Evolutionary conservation across 2,797 vertebrate species (phyloP).

Genomic region (Brachyalestes nurse): DNA sequence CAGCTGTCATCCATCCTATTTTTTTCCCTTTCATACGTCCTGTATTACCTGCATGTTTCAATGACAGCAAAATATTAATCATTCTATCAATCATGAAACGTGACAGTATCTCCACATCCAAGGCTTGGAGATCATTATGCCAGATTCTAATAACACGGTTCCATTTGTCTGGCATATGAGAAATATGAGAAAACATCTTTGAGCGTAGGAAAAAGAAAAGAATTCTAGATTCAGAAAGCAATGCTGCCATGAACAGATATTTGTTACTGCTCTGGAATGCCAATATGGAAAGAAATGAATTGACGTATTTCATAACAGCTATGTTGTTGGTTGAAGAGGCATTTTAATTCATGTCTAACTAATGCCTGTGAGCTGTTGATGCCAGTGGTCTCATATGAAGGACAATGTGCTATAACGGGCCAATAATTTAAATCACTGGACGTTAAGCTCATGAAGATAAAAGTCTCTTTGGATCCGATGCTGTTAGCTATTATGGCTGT

Average conservation of each 20-base stretch:
- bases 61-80: background rate
- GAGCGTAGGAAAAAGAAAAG: background rate
- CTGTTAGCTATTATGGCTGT: slow-evolving; percentile 36
- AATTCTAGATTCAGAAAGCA: slow-evolving; percentile 59
- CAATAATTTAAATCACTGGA: slow-evolving; percentile 47
- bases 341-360: slow-evolving; percentile 75
- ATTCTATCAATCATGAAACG: background rate
- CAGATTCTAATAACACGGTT: background rate
- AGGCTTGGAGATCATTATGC: background rate
- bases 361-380: slow-evolving; percentile 68
- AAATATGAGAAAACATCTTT: background rate
- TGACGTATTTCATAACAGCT: slow-evolving; percentile 68
- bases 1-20: too few relatives aligned
- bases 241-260: slow-evolving; percentile 66
- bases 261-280: slow-evolving; percentile 53
- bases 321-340: slow-evolving; percentile 67
- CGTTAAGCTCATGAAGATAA: slow-evolving; percentile 62
- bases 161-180: background rate
- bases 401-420: slow-evolving; percentile 50
- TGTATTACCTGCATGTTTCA: background rate
- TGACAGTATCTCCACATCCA: background rate
- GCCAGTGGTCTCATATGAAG: slow-evolving; percentile 43
- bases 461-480: slow-evolving; percentile 60
- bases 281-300: slow-evolving; percentile 56
- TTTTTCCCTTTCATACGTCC: background rate